Base-by-base conservation (phyloP, 2,888 invertebrate genomes). In the Lasioglossum oenotherae region DNA sequence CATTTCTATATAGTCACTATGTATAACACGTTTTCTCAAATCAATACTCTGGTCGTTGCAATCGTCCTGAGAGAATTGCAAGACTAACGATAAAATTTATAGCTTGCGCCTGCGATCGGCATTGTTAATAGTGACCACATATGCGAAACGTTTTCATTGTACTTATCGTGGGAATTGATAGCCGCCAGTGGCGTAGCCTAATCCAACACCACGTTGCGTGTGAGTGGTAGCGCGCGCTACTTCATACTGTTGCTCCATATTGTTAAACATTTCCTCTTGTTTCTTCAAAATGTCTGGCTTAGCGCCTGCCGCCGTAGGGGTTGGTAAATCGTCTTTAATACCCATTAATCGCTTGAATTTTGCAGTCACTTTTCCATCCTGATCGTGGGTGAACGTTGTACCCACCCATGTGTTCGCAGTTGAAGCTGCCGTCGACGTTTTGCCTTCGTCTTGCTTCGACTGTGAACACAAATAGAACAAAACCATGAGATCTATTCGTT, bases 341-440 rank as follows among this genome's bases (percentile, higher is more conserved):
- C 99, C 99, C 99, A 99, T 99, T 74, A 99, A 96, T 88, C 99
- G 96, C 96, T 99, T 98, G 95, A 99, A 99, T 96, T 99, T 99
- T 82, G 98, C 98, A 0, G 98, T 98, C 92, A 98, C 98, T 95
- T 98, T 98, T 87, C 99, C 99, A 95, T 99, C 99, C 38, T 97
- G 96, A 95, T 99, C 99, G 94, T 98, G 98, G 0, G 98, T 97
- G 95, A 99, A 99, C 44, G 98, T 97, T 0, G 98, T 97, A 87
- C 97, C 97, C 91, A 97, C 97, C 98, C 98, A 99, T 87, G 97
- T 97, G 89, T 95, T 95, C 23, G 92, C 90, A 76, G 96, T 95
- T 8, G 93, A 88, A 60, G 92, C 93, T 44, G 93, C 83, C n/a
- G 93, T 86, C 31, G 93, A 92, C 19, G 92, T 87, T 86, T 93